These are phyloP conservation scores for Gnathonemus echidnorhynchus DNA, from an alignment of 2,113 vertebrate genomes.

Conservation along the genomic window DNA sequence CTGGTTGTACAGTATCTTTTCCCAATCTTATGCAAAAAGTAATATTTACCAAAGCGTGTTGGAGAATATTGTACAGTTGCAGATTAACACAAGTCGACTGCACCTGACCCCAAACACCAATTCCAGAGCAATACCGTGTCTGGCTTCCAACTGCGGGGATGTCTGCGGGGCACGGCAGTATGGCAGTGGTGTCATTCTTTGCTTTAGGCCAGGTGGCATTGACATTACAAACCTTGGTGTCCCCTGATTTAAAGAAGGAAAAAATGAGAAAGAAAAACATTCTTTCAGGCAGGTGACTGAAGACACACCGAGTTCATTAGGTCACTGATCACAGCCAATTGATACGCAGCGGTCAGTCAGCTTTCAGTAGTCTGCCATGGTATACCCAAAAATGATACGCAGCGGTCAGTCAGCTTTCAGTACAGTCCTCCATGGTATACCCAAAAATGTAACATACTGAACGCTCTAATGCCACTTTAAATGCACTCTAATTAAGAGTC, in stretches of 20 bases:
- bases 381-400: neutral
- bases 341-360: neutral
- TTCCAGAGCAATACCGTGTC: fast-evolving
- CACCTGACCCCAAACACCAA: fast-evolving
- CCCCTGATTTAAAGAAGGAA: neutral
- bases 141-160: constrained; percentile 19
- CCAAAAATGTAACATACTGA: neutral
- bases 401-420: neutral
- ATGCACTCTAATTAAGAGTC: neutral
- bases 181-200: constrained; percentile 16
- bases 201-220: constrained; percentile 24
- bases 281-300: neutral
- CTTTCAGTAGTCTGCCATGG: neutral
- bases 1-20: neutral
- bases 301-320: neutral
- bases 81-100: constrained; percentile 34
- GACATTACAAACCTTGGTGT: fast-evolving
- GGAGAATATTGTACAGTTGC: neutral
- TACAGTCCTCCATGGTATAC: neutral
- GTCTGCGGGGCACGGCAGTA: constrained; percentile 8
- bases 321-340: neutral
- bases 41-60: constrained; percentile 32
- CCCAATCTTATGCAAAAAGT: neutral
- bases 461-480: neutral
- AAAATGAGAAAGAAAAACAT: neutral